These are phyloP conservation scores for Pandemis corylana DNA, from an alignment of 2,888 invertebrate species.

Conservation along the genomic window DNA sequence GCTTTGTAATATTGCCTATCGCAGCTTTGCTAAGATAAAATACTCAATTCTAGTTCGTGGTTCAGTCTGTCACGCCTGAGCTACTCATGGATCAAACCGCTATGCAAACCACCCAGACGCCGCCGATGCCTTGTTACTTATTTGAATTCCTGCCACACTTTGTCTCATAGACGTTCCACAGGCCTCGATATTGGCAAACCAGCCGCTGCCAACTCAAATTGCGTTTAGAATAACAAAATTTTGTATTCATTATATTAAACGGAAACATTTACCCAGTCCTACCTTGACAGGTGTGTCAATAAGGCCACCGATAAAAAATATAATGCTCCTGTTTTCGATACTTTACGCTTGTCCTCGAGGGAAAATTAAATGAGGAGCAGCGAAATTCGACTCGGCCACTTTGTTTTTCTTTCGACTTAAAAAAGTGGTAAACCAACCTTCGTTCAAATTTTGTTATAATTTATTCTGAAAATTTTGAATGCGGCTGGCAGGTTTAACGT, in stretches of 20 bases:
- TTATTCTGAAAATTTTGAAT: slow-evolving; percentile 32
- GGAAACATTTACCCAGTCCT: slow-evolving; percentile 32
- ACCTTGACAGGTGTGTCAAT: slow-evolving; percentile 32
- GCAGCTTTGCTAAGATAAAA: no score
- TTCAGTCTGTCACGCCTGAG: not conserved
- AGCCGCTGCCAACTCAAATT: slow-evolving; percentile 21
- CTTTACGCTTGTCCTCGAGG: not conserved
- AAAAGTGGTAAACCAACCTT: slow-evolving; percentile 30
- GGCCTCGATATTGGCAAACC: slow-evolving; percentile 31
- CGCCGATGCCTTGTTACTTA: slow-evolving; percentile 23
- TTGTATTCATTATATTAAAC: slow-evolving; percentile 29
- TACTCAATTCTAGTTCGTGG: not conserved
- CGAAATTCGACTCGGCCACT: slow-evolving; percentile 15
- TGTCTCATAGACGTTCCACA: slow-evolving; percentile 29
- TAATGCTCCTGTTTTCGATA: slow-evolving; percentile 15
- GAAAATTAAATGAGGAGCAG: slow-evolving; percentile 27
- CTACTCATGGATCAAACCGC: not conserved
- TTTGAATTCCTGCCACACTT: slow-evolving; percentile 38
- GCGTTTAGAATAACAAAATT: slow-evolving; percentile 39
- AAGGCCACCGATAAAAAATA: slow-evolving; percentile 25
- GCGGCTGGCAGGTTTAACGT: slow-evolving; percentile 22
- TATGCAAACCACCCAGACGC: not conserved
- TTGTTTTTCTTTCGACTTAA: slow-evolving; percentile 32
- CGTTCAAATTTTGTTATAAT: slow-evolving; percentile 30
- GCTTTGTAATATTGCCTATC: no score